Evolutionary conservation across 2,113 vertebrate genomes (phyloP), one percentile per base, ranked within the genome.

Genomic region (Neotragus moschatus): DNA sequence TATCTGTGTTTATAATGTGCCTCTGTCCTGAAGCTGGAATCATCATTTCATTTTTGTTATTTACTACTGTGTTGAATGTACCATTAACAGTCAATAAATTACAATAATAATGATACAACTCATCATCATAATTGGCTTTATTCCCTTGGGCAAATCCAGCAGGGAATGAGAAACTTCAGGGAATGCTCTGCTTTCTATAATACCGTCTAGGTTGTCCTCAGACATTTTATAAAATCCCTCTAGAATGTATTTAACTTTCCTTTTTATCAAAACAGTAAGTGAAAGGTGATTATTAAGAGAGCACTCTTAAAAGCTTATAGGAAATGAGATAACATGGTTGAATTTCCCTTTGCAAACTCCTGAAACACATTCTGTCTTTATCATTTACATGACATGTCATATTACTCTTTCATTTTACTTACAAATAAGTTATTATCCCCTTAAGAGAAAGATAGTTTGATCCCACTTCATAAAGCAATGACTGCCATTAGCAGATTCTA

Each of bases 71-170:
- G 60, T 58, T 94, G 66, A 97, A 45, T 90, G 56, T 51, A 92
- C 49, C 73, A 96, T 97, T 92, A 97, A 49, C 79, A 86, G 49
- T 92, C 75, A 96, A 95, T 96, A 97, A 96, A 97, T 97, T 97
- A 96, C 96, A 95, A 47, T 93, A 97, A 95, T 97, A 97, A 96
- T 94, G 96, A 86, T 58, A 88, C 30, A 94, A 6, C 66, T 96
- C 90, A 96, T 91, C 51, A 86, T 90, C 45, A 61, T 97, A 97
- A 96, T 95, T 97, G 88, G 94, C 90, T 92, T 96, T 97, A 98
- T 95, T 98, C 55, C 92, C 94, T 88, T 92, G 96, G 90, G 95
- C 87, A 94, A 66, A 94, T 96, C 16, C 81, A 96, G 26, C 53
- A 96, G 43, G n/a, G 91, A 88, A 92, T 49, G 85, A 97, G 61